These are phyloP conservation scores for Dascillus cervinus DNA, from an alignment of 2,888 invertebrate genomes.

Conservation along the genomic window DNA sequence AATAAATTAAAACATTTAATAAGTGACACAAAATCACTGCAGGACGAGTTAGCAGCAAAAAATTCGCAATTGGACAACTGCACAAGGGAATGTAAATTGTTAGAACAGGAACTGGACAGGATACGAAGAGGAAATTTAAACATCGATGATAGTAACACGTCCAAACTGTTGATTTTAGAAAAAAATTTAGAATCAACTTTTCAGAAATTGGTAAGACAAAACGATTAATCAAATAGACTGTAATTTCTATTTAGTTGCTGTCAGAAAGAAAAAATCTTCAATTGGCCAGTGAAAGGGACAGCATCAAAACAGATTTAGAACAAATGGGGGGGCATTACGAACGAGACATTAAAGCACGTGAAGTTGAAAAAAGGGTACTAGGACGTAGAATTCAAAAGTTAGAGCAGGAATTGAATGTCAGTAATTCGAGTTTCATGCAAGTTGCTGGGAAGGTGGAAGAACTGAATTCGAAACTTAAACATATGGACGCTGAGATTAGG, in stretches of 20 bases:
- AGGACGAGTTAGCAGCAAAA: slow-evolving; percentile 52
- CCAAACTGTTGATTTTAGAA: slow-evolving; percentile 45
- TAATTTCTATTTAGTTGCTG: slow-evolving; percentile 38
- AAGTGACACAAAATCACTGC: slow-evolving; percentile 49
- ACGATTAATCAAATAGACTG: not conserved
- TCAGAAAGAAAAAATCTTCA: slow-evolving; percentile 53
- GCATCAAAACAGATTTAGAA: slow-evolving; percentile 50
- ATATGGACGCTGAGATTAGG: slow-evolving; percentile 29
- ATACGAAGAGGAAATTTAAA: slow-evolving; percentile 39
- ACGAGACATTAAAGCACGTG: slow-evolving; percentile 49
- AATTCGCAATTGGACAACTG: slow-evolving; percentile 47
- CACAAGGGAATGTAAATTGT: slow-evolving; percentile 47
- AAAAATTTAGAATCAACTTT: slow-evolving; percentile 51
- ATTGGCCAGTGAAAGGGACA: slow-evolving; percentile 51
- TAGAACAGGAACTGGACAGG: slow-evolving; percentile 47
- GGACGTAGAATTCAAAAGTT: slow-evolving; percentile 40
- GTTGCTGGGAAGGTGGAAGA: slow-evolving; percentile 26
- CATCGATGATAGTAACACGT: slow-evolving; percentile 29
- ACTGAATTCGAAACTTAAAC: slow-evolving; percentile 29
- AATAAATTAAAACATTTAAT: slow-evolving; percentile 52
- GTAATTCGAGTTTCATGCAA: slow-evolving; percentile 29
- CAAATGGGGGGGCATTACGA: slow-evolving; percentile 49
- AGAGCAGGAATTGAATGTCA: slow-evolving; percentile 37
- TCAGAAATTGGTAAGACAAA: slow-evolving; percentile 47
- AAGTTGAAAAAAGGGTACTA: slow-evolving; percentile 49